Conservation (phyloP, 2,113 vertebrate genomes). For the Lophura nycthemera region DNA sequence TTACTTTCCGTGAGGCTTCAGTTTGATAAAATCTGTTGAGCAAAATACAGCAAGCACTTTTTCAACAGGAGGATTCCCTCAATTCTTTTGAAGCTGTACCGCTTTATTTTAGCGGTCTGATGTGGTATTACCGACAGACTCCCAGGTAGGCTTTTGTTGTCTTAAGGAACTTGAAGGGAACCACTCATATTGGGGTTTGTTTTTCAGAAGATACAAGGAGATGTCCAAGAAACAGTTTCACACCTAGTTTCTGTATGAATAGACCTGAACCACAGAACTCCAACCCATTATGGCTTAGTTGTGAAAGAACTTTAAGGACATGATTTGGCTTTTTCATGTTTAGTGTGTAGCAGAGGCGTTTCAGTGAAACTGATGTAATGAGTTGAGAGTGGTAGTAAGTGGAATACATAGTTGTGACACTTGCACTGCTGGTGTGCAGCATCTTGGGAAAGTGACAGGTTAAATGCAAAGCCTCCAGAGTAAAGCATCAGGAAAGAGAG, state of each 20-base stretch:
- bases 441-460: not conserved
- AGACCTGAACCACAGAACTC: not conserved
- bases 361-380: not conserved
- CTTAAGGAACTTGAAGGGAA: not conserved
- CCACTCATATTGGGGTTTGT: not conserved
- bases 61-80: not conserved
- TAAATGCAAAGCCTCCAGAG: not conserved
- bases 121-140: not conserved
- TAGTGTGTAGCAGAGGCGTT: not conserved
- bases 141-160: not conserved
- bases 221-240: not conserved
- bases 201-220: not conserved
- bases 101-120: not conserved
- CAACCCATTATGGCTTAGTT: fast-evolving
- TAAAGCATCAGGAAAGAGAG: not conserved
- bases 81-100: fast-evolving
- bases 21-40: not conserved
- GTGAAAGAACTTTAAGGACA: not conserved
- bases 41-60: not conserved
- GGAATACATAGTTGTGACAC: not conserved
- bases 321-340: not conserved
- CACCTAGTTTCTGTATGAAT: not conserved
- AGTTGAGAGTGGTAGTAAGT: not conserved
- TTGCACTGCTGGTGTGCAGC: not conserved
- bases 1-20: not conserved